phyloP scores from a whole-genome alignment of 2,113 vertebrate genomes.

The Aspidoscelis tigris region DNA sequence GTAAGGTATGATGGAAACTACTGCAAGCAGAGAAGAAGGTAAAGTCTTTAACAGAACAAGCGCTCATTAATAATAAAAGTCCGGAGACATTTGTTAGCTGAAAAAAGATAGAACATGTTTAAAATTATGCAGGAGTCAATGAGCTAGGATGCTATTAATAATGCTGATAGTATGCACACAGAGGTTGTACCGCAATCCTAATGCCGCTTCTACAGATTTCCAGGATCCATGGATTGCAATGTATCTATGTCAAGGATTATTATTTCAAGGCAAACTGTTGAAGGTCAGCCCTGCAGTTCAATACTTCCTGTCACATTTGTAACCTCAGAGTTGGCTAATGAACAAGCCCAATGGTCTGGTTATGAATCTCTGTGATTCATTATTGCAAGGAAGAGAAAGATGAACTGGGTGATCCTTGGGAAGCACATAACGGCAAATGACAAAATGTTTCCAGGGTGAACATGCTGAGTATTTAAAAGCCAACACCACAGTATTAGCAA shows the following conservation, averaged over 20 bases:
- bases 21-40: background rate
- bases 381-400: slow-evolving; percentile 34
- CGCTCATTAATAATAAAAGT: slow-evolving; percentile 8
- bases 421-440: slow-evolving; percentile 13
- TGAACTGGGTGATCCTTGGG: slow-evolving; percentile 41
- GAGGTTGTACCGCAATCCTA: background rate
- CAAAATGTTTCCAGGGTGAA: slow-evolving; percentile 16
- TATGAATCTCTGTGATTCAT: slow-evolving; percentile 6
- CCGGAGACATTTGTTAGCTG: background rate
- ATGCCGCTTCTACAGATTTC: background rate
- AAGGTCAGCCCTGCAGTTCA: slow-evolving; percentile 23
- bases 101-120: slow-evolving; percentile 14
- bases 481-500: background rate
- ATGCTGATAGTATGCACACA: background rate
- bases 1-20: background rate
- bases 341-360: slow-evolving; percentile 4
- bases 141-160: background rate
- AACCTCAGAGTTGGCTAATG: slow-evolving; percentile 25
- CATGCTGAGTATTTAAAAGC: slow-evolving; percentile 16
- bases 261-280: background rate
- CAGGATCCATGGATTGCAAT: background rate
- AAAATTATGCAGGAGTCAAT: slow-evolving; percentile 17
- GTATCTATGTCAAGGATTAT: slow-evolving; percentile 1
- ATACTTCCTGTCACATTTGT: slow-evolving; percentile 9
- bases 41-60: background rate